These are phyloP conservation scores for Rhynchomys soricoides DNA, from an alignment of 2,113 vertebrate genomes.

Conservation along the genomic window DNA sequence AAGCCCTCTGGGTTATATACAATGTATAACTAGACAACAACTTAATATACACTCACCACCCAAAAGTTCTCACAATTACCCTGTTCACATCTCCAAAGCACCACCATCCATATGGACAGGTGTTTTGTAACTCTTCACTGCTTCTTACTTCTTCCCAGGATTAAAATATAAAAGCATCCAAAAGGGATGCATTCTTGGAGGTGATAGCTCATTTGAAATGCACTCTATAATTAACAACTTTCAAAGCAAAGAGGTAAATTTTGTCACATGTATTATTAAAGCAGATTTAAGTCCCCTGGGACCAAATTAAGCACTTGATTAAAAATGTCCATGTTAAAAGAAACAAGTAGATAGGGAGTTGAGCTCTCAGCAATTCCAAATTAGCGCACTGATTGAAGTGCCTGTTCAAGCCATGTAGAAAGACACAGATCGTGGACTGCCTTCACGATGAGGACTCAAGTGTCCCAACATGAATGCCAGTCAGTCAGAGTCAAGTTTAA, in stretches of 20 bases:
- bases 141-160: constrained; percentile 27
- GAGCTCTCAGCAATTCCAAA: constrained; percentile 75
- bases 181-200: constrained; percentile 72
- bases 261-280: constrained; percentile 86
- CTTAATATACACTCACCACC: background rate
- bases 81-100: constrained; percentile 30
- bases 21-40: constrained; percentile 47
- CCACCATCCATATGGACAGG: constrained; percentile 55
- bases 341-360: constrained; percentile 78
- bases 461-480: background rate
- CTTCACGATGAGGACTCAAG: background rate
- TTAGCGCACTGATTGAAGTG: constrained; percentile 78
- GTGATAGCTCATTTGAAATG: constrained; percentile 80
- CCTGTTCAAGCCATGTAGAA: constrained; percentile 36
- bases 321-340: constrained; percentile 80
- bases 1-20: constrained; percentile 33
- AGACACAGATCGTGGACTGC: background rate
- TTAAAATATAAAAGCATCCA: constrained; percentile 66
- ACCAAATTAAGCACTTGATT: constrained; percentile 85
- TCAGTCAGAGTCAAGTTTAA: background rate
- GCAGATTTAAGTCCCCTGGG: constrained; percentile 80
- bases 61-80: background rate
- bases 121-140: constrained; percentile 64
- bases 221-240: constrained; percentile 82
- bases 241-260: constrained; percentile 82